phyloP scores from a whole-genome alignment of 92 coral and sea anemone species.

The Anthopleura xanthogrammica region DNA sequence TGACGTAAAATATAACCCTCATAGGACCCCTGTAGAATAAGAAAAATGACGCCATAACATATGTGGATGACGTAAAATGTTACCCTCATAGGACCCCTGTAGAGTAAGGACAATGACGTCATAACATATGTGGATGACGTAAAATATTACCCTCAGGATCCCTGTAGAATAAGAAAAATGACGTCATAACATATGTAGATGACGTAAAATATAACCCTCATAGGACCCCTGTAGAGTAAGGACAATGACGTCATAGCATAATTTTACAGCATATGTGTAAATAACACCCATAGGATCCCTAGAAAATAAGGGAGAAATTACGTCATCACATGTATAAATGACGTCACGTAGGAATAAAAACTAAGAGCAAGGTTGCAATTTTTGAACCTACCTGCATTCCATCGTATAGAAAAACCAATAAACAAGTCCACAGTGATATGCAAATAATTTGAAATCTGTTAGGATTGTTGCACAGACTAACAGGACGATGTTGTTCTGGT shows the following conservation, averaged over 20 bases:
- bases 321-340: background rate
- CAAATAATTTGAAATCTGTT: conserved; percentile 64
- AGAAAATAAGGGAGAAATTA: background rate
- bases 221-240: conserved; percentile 45
- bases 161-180: conserved; percentile 23
- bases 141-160: conserved; percentile 83
- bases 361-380: background rate
- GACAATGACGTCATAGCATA: background rate
- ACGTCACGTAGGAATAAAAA: background rate
- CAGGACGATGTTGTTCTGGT: conserved; percentile 9
- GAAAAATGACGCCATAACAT: background rate
- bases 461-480: conserved; percentile 51
- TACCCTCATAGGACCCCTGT: conserved; percentile 39
- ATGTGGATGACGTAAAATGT: too few relatives aligned
- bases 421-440: conserved; percentile 80
- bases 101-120: background rate
- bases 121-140: background rate
- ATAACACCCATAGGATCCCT: conserved; percentile 41
- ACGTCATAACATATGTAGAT: background rate
- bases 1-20: conserved; percentile 73
- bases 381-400: conserved; percentile 73
- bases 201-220: conserved; percentile 61
- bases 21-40: conserved; percentile 43
- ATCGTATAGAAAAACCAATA: conserved; percentile 84
- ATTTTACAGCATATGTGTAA: conserved; percentile 13